Evolutionary conservation across 2,797 vertebrate genomes (phyloP).

Genomic region (Takifugu ocellatus): DNA sequence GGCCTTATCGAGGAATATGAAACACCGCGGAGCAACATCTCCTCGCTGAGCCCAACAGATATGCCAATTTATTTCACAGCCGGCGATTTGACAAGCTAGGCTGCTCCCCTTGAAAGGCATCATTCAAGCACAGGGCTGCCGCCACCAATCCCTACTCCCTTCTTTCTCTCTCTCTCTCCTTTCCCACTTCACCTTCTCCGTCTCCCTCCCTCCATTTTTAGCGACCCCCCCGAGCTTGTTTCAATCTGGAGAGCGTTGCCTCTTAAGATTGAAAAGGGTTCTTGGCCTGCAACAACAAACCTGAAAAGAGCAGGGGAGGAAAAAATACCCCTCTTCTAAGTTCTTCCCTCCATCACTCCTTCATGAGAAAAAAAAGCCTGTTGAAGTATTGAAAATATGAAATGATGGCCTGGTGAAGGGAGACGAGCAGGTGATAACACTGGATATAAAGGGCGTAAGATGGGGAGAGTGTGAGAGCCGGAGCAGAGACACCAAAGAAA

Average conservation of each 20-base stretch:
- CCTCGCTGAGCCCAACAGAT: conserved; percentile 86
- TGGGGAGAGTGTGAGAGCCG: conserved; percentile 54
- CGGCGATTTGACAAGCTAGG: conserved; percentile 97
- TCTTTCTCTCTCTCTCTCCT: conserved; percentile 50
- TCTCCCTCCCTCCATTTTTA: conserved; percentile 50
- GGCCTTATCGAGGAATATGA: conserved; percentile 96
- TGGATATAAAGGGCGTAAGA: conserved; percentile 85
- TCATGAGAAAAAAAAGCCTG: conserved; percentile 32
- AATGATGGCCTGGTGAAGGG: conserved; percentile 86
- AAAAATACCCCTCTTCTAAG: conserved; percentile 26
- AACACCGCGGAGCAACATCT: conserved; percentile 90
- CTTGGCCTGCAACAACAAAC: conserved; percentile 74
- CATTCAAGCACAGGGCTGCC: conserved; percentile 84
- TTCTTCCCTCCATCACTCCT: conserved; percentile 37
- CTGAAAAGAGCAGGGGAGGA: conserved; percentile 63
- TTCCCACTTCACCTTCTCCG: conserved; percentile 33
- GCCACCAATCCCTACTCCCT: conserved; percentile 69
- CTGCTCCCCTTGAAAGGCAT: conserved; percentile 99
- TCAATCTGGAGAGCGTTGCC: conserved; percentile 76
- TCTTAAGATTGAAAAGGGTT: conserved; percentile 84
- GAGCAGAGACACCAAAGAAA: conserved; percentile 56
- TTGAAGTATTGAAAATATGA: conserved; percentile 83
- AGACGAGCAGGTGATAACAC: conserved; percentile 90
- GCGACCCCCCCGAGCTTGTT: conserved; percentile 63
- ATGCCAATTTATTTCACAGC: conserved; percentile 95